A percentile compares a stretch with the other conserved stretches of the same genome.
These are phyloP conservation scores for Geodia barretti DNA, from an alignment of 37 sponge, comb jelly and placozoan species.

Conservation along the genomic window DNA sequence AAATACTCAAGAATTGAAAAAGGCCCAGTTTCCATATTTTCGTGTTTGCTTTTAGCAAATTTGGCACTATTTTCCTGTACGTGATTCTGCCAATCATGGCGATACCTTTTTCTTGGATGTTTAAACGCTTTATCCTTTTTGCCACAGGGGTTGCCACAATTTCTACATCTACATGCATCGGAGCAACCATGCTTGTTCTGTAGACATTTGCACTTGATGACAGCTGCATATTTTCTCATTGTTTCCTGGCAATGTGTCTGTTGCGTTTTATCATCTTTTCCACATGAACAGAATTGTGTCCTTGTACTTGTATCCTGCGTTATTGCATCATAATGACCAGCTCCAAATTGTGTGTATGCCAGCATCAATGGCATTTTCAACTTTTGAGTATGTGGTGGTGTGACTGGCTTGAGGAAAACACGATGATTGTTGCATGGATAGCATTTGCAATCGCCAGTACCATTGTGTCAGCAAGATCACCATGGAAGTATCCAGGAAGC, in stretches of 20 bases:
- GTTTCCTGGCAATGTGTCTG: neutral
- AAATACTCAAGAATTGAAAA: no score
- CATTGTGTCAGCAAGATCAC: slow-evolving; percentile 22
- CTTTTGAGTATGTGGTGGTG: neutral
- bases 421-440: neutral
- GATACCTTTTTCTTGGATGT: no score
- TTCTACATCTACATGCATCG: neutral
- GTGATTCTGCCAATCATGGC: no score
- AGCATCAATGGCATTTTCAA: neutral
- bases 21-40: no score
- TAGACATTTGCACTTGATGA: neutral
- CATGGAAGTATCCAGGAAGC: neutral
- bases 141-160: slow-evolving; percentile 13
- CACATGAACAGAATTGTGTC: no score
- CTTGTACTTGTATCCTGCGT: no score
- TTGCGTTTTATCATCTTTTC: slow-evolving; percentile 1
- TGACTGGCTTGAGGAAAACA: slow-evolving; percentile 17
- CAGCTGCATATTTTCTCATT: neutral
- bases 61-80: no score
- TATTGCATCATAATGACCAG: slow-evolving; percentile 15
- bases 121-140: no score
- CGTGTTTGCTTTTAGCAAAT: no score
- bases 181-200: neutral
- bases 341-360: slow-evolving; percentile 9
- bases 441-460: slow-evolving; percentile 4